These are phyloP conservation scores for Stenichneumon culpator DNA, from an alignment of 2,888 invertebrate species.

Conservation along the genomic window DNA sequence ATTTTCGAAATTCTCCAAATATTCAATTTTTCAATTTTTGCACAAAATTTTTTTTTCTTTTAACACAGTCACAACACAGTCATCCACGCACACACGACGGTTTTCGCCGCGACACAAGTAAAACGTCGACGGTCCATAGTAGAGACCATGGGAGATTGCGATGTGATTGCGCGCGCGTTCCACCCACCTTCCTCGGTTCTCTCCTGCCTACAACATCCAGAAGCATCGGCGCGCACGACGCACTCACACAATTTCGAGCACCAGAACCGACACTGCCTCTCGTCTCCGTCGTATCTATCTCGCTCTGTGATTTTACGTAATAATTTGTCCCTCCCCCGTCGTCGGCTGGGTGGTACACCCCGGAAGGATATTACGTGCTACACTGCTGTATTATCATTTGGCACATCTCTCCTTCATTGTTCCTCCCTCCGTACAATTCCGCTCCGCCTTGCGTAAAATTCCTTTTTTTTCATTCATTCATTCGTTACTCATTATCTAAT, in stretches of 20 bases:
- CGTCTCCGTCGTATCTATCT: slow-evolving; percentile 7
- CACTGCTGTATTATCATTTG: slow-evolving; percentile 20
- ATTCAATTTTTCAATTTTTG: neutral
- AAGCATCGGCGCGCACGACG: slow-evolving; percentile 32
- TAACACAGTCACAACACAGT: neutral
- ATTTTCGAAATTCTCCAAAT: neutral
- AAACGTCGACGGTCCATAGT: slow-evolving; percentile 30
- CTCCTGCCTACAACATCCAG: slow-evolving; percentile 6
- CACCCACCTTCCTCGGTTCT: slow-evolving; percentile 21
- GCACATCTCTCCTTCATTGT: slow-evolving; percentile 3
- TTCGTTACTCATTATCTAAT: neutral
- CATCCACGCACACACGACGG: slow-evolving; percentile 11
- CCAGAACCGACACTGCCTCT: neutral
- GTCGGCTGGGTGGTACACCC: neutral
- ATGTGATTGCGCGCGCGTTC: slow-evolving; percentile 59
- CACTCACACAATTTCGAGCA: slow-evolving; percentile 3
- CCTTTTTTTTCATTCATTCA: neutral
- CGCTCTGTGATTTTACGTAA: slow-evolving; percentile 37
- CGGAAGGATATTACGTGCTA: slow-evolving; percentile 25
- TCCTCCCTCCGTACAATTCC: neutral
- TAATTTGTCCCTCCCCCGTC: slow-evolving; percentile 19
- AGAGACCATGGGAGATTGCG: slow-evolving; percentile 46
- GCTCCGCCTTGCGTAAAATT: neutral
- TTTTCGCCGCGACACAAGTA: slow-evolving; percentile 17
- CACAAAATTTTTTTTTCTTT: no score